A percentile compares a stretch with the other conserved stretches of the same genome.
phyloP scores from a whole-genome alignment of 2,888 invertebrate genomes.

The Rotaria sp. region DNA sequence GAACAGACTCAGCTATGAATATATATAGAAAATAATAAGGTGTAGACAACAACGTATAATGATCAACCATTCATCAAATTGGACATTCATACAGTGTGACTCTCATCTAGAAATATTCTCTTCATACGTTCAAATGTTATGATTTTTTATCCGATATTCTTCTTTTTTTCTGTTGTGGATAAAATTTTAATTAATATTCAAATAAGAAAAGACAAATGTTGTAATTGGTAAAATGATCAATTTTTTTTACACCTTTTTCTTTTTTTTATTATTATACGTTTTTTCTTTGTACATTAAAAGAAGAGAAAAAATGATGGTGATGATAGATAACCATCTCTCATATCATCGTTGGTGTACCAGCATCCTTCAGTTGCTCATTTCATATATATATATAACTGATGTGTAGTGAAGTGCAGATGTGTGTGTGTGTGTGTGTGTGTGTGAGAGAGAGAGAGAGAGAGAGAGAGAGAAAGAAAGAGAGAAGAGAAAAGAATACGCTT shows the following conservation, averaged over 20 bases:
- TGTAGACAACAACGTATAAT: background rate
- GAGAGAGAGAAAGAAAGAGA: background rate
- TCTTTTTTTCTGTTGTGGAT: background rate
- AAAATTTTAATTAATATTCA: background rate
- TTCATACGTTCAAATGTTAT: background rate
- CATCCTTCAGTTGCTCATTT: background rate
- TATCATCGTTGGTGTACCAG: background rate
- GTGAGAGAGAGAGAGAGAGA: background rate
- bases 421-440: no score
- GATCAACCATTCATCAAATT: constrained; percentile 19
- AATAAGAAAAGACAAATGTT: background rate
- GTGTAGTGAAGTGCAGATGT: no score
- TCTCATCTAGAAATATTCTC: background rate
- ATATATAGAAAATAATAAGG: background rate
- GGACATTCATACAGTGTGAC: background rate
- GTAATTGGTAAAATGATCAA: no score
- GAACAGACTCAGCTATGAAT: background rate
- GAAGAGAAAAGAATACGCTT: background rate
- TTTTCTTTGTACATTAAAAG: background rate
- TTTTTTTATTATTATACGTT: background rate
- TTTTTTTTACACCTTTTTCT: background rate
- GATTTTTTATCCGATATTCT: background rate
- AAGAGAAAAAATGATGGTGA: background rate
- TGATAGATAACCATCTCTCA: background rate
- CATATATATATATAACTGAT: no score